phyloP scores from a whole-genome alignment of 2,888 invertebrate genomes.

The Drosophila siamana region DNA sequence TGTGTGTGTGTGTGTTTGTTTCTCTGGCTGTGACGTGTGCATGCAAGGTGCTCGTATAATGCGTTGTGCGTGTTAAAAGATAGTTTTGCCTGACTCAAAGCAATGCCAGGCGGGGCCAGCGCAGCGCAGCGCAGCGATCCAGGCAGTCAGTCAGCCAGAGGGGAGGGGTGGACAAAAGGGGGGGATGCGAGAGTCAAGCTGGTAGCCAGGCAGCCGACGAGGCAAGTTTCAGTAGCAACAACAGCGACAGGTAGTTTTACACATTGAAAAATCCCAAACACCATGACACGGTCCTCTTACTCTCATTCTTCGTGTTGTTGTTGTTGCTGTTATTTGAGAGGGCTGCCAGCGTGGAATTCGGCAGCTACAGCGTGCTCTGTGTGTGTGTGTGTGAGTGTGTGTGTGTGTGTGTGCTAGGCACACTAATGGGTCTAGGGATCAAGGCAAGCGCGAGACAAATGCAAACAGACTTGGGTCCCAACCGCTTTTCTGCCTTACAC shows the following conservation, averaged over 20 bases:
- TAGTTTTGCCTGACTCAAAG: conserved; percentile 78
- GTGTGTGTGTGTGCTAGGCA: conserved; percentile 48
- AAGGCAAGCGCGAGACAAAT: conserved; percentile 75
- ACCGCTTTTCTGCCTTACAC: conserved; percentile 42
- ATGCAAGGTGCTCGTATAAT: conserved; percentile 80
- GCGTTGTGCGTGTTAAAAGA: conserved; percentile 82
- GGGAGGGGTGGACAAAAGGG: neutral
- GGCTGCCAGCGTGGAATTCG: conserved; percentile 42
- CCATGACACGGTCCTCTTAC: conserved; percentile 65
- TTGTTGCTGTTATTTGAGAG: conserved; percentile 26
- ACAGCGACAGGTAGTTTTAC: conserved; percentile 80
- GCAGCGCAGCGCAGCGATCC: conserved; percentile 4
- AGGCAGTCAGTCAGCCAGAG: conserved; percentile 34
- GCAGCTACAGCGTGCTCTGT: conserved; percentile 41
- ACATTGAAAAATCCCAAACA: conserved; percentile 80
- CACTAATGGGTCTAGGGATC: conserved; percentile 81
- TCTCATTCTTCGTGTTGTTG: conserved; percentile 15
- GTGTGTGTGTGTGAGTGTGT: conserved; percentile 32
- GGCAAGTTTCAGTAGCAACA: conserved; percentile 66
- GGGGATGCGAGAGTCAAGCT: neutral
- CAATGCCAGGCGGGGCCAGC: conserved; percentile 53
- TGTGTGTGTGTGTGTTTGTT: conserved; percentile 7
- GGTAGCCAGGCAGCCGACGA: conserved; percentile 12
- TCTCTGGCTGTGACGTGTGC: conserved; percentile 63
- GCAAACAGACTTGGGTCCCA: conserved; percentile 69